phyloP scores from a whole-genome alignment of 2,888 invertebrate species.

The Ariolimax columbianus region DNA sequence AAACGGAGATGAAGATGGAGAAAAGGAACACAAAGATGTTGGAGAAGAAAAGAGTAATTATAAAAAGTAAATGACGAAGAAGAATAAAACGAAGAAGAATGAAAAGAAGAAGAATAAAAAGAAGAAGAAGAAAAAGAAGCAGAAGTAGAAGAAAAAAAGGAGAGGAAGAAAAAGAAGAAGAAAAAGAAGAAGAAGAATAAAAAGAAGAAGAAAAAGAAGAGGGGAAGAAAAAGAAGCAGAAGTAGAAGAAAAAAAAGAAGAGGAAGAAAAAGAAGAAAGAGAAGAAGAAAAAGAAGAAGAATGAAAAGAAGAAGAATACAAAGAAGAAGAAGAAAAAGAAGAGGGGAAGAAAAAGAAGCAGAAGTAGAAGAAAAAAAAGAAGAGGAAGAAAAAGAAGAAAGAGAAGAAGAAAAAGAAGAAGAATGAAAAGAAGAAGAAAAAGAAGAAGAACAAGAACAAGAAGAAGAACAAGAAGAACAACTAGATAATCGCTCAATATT shows the following conservation, averaged over 20 bases:
- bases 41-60: background rate
- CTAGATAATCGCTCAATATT: too few relatives aligned
- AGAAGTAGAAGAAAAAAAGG: background rate
- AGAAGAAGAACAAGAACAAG: background rate
- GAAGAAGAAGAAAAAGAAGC: background rate
- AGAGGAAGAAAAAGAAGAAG: background rate
- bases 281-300: too few relatives aligned
- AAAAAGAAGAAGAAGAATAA: background rate
- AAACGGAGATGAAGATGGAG: background rate
- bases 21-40: background rate
- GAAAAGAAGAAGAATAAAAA: background rate
- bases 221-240: background rate
- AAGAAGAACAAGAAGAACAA: too few relatives aligned
- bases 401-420: background rate
- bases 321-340: background rate
- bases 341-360: background rate
- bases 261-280: background rate
- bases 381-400: background rate
- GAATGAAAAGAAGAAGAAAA: background rate
- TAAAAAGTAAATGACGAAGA: constrained; percentile 3
- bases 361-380: background rate
- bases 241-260: background rate
- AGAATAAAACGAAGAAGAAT: background rate
- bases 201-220: background rate
- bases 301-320: too few relatives aligned